Percentiles rank a stretch among this genome's conserved stretches.
Conservation (phyloP, 2,888 invertebrate genomes). For the Clostera curtula region DNA sequence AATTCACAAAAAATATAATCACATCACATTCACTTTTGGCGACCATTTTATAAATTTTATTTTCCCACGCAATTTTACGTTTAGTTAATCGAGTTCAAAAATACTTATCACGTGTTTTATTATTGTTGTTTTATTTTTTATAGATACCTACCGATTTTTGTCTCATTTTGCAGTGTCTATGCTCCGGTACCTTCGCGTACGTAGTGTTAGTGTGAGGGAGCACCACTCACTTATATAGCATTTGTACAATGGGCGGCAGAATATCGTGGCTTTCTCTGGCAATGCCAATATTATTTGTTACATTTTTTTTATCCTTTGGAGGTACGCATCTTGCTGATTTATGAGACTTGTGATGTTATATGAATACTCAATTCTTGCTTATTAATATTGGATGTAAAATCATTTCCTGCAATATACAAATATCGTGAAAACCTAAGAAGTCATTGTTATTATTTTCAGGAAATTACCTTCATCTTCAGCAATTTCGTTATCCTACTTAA, state of each 20-base stretch:
- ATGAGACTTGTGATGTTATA: too few species aligned
- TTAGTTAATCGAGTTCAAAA: slow-evolving; percentile 22
- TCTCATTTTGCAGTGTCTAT: slow-evolving; percentile 60
- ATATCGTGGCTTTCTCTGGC: slow-evolving; percentile 59
- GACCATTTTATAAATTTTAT: too few species aligned
- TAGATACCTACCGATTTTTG: slow-evolving; percentile 69
- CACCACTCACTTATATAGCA: slow-evolving; percentile 63
- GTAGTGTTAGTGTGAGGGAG: slow-evolving; percentile 57
- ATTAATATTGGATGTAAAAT: too few species aligned
- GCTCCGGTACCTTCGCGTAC: slow-evolving; percentile 51
- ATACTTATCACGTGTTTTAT: slow-evolving; percentile 7
- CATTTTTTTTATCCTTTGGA: slow-evolving; percentile 8
- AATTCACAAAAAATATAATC: too few species aligned
- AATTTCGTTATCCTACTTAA: too few species aligned
- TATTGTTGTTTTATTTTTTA: slow-evolving; percentile 3
- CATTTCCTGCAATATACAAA: too few species aligned
- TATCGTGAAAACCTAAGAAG: too few species aligned
- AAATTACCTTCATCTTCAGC: too few species aligned
- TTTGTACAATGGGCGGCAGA: slow-evolving; percentile 51
- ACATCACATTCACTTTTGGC: too few species aligned
- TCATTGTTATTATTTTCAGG: too few species aligned
- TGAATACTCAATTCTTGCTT: too few species aligned
- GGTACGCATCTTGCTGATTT: too few species aligned
- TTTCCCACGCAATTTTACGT: slow-evolving; percentile 18
- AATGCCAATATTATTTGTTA: slow-evolving; percentile 31